A percentile compares a stretch with the other conserved stretches of the same genome.
Conservation (phyloP, 2,797 vertebrate genomes). For the Perodicticus potto region DNA sequence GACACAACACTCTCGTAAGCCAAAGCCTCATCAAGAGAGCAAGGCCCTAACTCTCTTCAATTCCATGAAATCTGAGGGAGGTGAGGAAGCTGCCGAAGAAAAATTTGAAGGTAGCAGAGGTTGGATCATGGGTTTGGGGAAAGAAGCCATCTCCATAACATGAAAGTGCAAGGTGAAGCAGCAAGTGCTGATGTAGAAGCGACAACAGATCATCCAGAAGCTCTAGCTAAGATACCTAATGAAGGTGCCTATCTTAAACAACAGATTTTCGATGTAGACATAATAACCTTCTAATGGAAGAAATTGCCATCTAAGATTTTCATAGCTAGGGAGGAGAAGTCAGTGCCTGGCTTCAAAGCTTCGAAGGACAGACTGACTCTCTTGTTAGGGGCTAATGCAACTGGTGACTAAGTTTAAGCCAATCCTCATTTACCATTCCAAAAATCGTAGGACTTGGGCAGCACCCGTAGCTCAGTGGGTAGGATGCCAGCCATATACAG, state of each 20-base stretch:
- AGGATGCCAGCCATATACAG: too few species aligned
- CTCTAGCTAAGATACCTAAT: background rate
- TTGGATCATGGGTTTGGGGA: background rate
- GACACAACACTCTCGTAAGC: background rate
- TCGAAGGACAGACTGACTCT: background rate
- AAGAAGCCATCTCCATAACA: background rate
- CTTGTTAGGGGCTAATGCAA: background rate
- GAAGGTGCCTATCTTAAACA: background rate
- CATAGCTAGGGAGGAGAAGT: background rate
- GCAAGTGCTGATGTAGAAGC: background rate
- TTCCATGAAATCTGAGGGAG: background rate
- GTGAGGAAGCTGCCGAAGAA: background rate
- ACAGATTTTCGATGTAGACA: background rate
- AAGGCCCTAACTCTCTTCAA: background rate
- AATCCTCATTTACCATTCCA: background rate
- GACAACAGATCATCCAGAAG: background rate
- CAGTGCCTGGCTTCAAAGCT: background rate
- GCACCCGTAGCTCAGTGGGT: background rate
- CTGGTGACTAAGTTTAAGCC: background rate
- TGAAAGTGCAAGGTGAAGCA: background rate
- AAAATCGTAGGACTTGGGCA: background rate
- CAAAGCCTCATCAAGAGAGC: background rate
- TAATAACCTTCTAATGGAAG: background rate
- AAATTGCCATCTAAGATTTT: background rate
- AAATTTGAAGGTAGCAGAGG: background rate